Conservation (phyloP, 2,113 vertebrate species). For the Mormyrus iriodes region DNA sequence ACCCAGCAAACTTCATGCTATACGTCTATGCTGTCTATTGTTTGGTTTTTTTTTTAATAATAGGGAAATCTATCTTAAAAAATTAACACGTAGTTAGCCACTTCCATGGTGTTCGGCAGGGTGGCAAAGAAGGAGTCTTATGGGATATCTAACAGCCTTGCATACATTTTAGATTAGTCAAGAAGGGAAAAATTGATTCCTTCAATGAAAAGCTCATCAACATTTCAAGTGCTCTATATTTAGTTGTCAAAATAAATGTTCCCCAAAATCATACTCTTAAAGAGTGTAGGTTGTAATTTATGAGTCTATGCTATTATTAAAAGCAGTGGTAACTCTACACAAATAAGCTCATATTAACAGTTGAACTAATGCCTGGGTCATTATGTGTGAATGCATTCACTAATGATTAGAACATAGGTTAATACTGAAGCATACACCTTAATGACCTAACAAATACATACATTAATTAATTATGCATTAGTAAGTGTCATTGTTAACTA, state of each 20-base stretch:
- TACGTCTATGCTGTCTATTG: background rate
- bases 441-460: no score
- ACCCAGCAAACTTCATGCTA: background rate
- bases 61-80: background rate
- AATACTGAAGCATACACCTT: no score
- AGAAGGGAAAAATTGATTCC: background rate
- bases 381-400: no score
- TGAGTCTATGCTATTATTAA: background rate
- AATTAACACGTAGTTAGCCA: background rate
- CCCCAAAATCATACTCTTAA: background rate
- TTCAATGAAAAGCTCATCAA: background rate
- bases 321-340: no score
- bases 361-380: no score
- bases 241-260: slow-evolving; percentile 6
- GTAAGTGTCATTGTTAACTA: no score
- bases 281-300: background rate
- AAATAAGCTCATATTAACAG: no score
- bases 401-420: no score
- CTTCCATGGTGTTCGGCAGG: background rate
- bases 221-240: background rate
- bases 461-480: no score
- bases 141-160: slow-evolving; percentile 3
- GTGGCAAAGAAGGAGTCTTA: background rate
- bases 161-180: slow-evolving; percentile 10
- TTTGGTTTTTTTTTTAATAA: slow-evolving; percentile 16